Base-by-base conservation (phyloP, 2,888 invertebrate genomes). In the Marronus borbonicus region DNA sequence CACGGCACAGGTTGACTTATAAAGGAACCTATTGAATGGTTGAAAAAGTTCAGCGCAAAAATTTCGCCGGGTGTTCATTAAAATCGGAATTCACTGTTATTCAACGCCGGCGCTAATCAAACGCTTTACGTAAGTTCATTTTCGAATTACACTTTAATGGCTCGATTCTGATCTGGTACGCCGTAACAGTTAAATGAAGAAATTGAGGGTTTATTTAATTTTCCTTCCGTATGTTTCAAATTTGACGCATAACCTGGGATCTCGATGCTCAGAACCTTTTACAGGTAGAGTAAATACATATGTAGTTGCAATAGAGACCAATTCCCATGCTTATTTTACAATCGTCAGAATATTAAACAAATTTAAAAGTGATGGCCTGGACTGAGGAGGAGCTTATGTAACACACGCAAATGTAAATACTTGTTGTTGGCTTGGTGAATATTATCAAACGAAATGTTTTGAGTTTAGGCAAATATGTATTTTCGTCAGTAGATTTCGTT, bases 21-120 rank as follows among this genome's bases (percentile, higher is more conserved):
- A 62, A 62, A 62, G 28, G 10, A 12, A 62, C 14, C 62, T 55
- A 55, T 55, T 55, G 55, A 55, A 55, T 55, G 20, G 55, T 55
- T 55, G 55, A 55, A n/a, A 55, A 55, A 55, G 55, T 55, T 60
- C 60, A 24, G 2, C 24, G 20, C n/a, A 31, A 28, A 28, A 62
- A 62, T 31, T 10, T 24, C 28, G 28, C 62, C 14, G 28, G 66
- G 31, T 8, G 24, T 60, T 60, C 28, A 24, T 62, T 62, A 62
- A 62, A 36, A 31, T 62, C n/a, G 28, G 28, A 31, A 62, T 62
- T 62, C 14, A 24, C 28, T 62, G 14, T 62, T 62, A 62, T 28
- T 31, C 62, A 62, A 62, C 28, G 24, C 24, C 24, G 1, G 24
- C 1, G 24, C 24, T 24, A 24, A 31, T 55, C 55, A 24, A 24